Base-by-base conservation (phyloP, 2,888 invertebrate species). In the Keiferia lycopersicella region DNA sequence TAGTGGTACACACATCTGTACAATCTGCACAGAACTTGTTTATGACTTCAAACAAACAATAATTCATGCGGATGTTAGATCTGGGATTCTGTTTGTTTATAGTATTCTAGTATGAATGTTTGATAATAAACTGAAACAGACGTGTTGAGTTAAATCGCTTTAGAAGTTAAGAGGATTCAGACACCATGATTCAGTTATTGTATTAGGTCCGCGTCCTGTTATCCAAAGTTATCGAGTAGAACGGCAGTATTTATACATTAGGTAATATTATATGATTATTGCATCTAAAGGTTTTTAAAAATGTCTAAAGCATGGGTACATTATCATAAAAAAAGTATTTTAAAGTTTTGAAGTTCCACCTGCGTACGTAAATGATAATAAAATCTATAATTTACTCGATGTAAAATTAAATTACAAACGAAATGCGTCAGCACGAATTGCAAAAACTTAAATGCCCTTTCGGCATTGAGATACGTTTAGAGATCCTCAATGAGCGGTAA, bases 31-130 rank as follows among this genome's bases (percentile, higher is more conserved):
- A 53, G 51, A 53, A 20, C 22, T 26, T 53, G 51, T 53, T 53
- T 53, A 53, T 53, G 22, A 22, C 22, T 45, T 16, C 14, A 20
- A 50, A 50, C 50, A 50, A 50, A 50, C 50, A 50, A 50, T 50
- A 50, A 50, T 8, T 50, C 50, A 18, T 20, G 50, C 20, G 20
- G 11, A 20, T 2, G 48, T 18, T 16, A 16, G 16, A 48, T 1
- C 16, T 20, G 20, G 1, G 18, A 18, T 20, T 20, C 18, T 8
- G 50, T 53, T 53, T 20, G 22, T 53, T 53, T 51, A 51, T 20
- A 20, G 22, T 22, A 26, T 53, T 53, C 16, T 45, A 45, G 45
- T 45, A 11, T 16, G 45, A 45, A 45, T 45, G 45, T 45, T 45
- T 45, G 16, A 45, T 45, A 45, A 45, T 45, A 45, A 45, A 45